Evolutionary conservation across 1,140 invertebrate genomes (phyloP).

Genomic region (Argopecten irradians): DNA sequence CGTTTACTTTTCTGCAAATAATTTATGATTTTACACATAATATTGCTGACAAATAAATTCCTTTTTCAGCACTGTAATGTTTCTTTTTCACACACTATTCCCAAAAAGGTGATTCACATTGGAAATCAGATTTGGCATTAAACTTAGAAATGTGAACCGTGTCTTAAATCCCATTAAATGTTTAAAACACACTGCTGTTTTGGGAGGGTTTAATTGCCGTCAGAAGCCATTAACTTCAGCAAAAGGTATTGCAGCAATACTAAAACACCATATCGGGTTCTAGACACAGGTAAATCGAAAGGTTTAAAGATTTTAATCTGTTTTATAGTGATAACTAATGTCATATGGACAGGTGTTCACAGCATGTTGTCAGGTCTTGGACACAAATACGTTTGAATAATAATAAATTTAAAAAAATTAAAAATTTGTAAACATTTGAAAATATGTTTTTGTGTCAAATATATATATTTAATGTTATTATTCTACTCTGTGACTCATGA

Average conservation of each 20-base stretch:
- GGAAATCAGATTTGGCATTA: background rate
- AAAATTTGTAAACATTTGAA: background rate
- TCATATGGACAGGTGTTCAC: background rate
- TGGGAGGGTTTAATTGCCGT: background rate
- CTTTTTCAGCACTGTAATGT: background rate
- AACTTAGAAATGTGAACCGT: background rate
- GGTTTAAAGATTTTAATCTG: slow-evolving; percentile 1
- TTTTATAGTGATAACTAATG: background rate
- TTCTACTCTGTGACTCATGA: too few species aligned
- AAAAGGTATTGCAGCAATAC: background rate
- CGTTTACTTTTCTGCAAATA: background rate
- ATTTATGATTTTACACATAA: background rate
- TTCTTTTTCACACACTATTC: background rate
- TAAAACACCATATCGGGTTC: background rate
- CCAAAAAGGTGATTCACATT: background rate
- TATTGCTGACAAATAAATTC: background rate
- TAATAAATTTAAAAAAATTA: background rate
- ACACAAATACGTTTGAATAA: background rate
- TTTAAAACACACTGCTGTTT: background rate
- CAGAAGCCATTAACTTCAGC: background rate
- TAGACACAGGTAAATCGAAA: slow-evolving; percentile 22
- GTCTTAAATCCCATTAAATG: background rate
- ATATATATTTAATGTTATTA: background rate
- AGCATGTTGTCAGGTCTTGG: background rate
- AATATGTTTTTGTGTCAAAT: background rate